These are phyloP conservation scores for Brachypterus glaber DNA, from an alignment of 2,888 invertebrate species.

Conservation along the genomic window DNA sequence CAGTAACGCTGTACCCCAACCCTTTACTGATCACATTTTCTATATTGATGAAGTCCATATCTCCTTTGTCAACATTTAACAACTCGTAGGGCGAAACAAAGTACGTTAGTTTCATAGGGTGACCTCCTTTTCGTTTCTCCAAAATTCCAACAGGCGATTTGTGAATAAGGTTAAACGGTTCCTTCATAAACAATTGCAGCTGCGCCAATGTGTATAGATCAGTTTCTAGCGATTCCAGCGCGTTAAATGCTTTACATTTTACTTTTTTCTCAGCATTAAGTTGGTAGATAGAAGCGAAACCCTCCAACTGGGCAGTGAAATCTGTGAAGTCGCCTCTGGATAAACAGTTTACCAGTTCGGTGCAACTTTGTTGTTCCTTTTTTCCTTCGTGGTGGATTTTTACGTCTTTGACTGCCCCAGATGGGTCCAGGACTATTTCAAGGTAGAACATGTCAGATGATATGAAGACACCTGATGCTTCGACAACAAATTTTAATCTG, in stretches of 20 bases:
- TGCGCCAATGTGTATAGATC: slow-evolving; percentile 77
- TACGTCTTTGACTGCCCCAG: slow-evolving; percentile 80
- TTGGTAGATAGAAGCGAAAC: slow-evolving; percentile 76
- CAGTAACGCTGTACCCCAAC: slow-evolving; percentile 79
- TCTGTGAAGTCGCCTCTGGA: slow-evolving; percentile 82
- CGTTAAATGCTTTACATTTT: slow-evolving; percentile 87
- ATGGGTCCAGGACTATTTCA: slow-evolving; percentile 77
- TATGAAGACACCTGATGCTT: slow-evolving; percentile 75
- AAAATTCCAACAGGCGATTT: slow-evolving; percentile 85
- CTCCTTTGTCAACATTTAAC: slow-evolving; percentile 64
- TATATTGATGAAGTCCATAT: slow-evolving; percentile 62
- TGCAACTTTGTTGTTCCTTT: slow-evolving; percentile 74
- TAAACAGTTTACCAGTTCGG: slow-evolving; percentile 76
- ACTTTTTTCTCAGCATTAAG: slow-evolving; percentile 91
- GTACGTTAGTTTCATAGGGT: slow-evolving; percentile 89
- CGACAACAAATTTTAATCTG: slow-evolving; percentile 79
- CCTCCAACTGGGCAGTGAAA: slow-evolving; percentile 84
- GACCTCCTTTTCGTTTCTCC: slow-evolving; percentile 74
- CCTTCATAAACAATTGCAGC: slow-evolving; percentile 60
- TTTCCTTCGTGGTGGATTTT: slow-evolving; percentile 88
- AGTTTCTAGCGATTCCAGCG: slow-evolving; percentile 82
- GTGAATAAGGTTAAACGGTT: slow-evolving; percentile 65
- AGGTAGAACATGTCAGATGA: slow-evolving; percentile 95
- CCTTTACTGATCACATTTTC: slow-evolving; percentile 61
- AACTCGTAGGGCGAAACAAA: slow-evolving; percentile 91